Evolutionary conservation across 2,888 invertebrate species (phyloP).

Genomic region (Cynaeus angustus): DNA sequence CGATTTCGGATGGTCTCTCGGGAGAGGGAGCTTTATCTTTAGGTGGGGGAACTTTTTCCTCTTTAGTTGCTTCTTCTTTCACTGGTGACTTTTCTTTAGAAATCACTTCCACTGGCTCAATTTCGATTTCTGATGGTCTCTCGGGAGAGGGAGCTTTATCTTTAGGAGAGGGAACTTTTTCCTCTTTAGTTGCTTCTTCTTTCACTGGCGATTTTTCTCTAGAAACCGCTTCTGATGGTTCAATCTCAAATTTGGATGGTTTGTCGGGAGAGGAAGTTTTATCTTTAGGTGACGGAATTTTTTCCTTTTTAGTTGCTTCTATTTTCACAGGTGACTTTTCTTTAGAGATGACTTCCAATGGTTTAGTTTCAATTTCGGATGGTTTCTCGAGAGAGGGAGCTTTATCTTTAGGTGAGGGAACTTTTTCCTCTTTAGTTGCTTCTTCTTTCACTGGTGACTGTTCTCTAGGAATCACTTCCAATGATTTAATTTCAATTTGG

Average conservation of each 20-base stretch:
- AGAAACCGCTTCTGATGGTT: not conserved
- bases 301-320: not conserved
- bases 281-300: slow-evolving; percentile 11
- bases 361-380: slow-evolving; percentile 5
- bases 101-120: not conserved
- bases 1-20: slow-evolving; percentile 21
- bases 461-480: not conserved
- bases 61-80: not conserved
- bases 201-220: slow-evolving; percentile 1
- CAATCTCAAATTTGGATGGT: slow-evolving; percentile 3
- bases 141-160: slow-evolving; percentile 7
- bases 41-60: slow-evolving; percentile 4
- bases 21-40: slow-evolving; percentile 34
- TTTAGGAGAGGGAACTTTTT: slow-evolving; percentile 3
- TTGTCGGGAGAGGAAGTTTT: slow-evolving; percentile 20
- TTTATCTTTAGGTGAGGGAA: slow-evolving; percentile 20
- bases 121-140: not conserved
- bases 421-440: not conserved
- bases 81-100: slow-evolving; percentile 19
- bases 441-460: not conserved
- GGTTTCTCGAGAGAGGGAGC: slow-evolving; percentile 36
- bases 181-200: not conserved
- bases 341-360: slow-evolving; percentile 4
- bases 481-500: not conserved
- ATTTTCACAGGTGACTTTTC: slow-evolving; percentile 1